These are phyloP conservation scores for Scaptomyza flava DNA, from an alignment of 2,888 invertebrate species.

Conservation along the genomic window DNA sequence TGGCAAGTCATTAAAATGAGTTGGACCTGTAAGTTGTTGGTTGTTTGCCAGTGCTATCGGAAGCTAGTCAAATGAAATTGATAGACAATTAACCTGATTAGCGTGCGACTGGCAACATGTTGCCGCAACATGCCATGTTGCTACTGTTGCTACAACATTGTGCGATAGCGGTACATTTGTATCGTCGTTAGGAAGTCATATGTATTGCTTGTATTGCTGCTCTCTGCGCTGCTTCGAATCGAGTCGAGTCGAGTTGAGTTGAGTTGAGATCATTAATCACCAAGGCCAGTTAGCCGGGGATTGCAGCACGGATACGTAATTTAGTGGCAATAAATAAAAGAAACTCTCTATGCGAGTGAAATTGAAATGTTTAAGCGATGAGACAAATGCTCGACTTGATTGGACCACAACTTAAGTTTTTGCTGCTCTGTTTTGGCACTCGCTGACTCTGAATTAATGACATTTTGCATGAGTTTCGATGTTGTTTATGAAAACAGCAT, in stretches of 20 bases:
- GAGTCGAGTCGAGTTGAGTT: slow-evolving; percentile 17
- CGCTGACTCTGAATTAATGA: slow-evolving; percentile 67
- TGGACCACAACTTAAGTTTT: slow-evolving; percentile 51
- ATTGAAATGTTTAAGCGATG: slow-evolving; percentile 80
- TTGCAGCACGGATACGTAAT: slow-evolving; percentile 70
- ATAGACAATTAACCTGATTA: slow-evolving; percentile 79
- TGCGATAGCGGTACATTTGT: slow-evolving; percentile 68
- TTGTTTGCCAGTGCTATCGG: slow-evolving; percentile 26
- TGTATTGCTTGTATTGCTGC: background rate
- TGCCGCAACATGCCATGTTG: slow-evolving; percentile 59
- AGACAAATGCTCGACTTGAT: slow-evolving; percentile 77
- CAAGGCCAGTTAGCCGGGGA: slow-evolving; percentile 56
- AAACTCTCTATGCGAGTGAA: slow-evolving; percentile 68
- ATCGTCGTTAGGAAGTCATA: slow-evolving; percentile 56
- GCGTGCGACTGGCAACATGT: slow-evolving; percentile 62
- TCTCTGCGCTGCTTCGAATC: background rate
- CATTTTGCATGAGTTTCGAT: slow-evolving; percentile 72
- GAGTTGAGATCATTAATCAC: slow-evolving; percentile 73
- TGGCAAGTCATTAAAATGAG: slow-evolving; percentile 59
- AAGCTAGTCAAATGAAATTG: slow-evolving; percentile 70
- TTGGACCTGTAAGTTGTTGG: slow-evolving; percentile 25
- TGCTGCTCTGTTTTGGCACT: slow-evolving; percentile 43
- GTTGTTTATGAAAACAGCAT: slow-evolving; percentile 78
- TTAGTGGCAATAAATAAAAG: slow-evolving; percentile 78
- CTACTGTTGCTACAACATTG: slow-evolving; percentile 40